Base-by-base conservation (phyloP, 1,140 invertebrate species). In the Trichonephila clavata region DNA sequence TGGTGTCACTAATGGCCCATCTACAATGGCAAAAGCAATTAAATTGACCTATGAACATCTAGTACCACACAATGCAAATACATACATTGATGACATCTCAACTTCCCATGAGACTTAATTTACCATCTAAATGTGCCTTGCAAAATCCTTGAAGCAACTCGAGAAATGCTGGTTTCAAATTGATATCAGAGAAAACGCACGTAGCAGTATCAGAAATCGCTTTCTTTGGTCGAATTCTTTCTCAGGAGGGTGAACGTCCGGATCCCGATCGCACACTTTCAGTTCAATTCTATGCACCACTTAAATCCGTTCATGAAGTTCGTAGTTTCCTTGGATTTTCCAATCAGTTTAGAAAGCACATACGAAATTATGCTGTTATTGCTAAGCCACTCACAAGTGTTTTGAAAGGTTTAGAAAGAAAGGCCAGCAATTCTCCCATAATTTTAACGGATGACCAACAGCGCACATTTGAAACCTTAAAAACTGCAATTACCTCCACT, bases 261-360 rank as follows among this genome's bases (percentile, higher is more conserved):
- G 84, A 61, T 68, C 63, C 61, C 1, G 86, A 68, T 18, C 63
- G 1, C 1, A 88, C 63, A 88, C 14, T 61, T 68, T 32, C 86
- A 88, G 60, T 63, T 10, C 61, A 5, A 0, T 50, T 3, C 8
- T 10, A n/a, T n/a, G n/a, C 43, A 10, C 2, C 5, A 0, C 43
- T 50, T 10, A 50, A 50, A 65, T 87, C 27, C n/a, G 68, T 88
- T 88, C 86, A 88, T 0, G 61, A 65, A 65, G 27, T 88, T 21
- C 8, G 86, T 8, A 88, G 86, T 68, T 88, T 68, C 32, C n/a
- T 61, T 50, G 32, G 27, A 7, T 68, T 88, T 24, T 3, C 24
- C 27, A 39, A 90, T 83, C 89, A 81, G 14, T 43, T 90, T 83
- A 24, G 59, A 63, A 63, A 20, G 6, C n/a, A n/a, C 20, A 63